phyloP scores from a whole-genome alignment of 2,888 invertebrate genomes.

The Leucoma salicis region DNA sequence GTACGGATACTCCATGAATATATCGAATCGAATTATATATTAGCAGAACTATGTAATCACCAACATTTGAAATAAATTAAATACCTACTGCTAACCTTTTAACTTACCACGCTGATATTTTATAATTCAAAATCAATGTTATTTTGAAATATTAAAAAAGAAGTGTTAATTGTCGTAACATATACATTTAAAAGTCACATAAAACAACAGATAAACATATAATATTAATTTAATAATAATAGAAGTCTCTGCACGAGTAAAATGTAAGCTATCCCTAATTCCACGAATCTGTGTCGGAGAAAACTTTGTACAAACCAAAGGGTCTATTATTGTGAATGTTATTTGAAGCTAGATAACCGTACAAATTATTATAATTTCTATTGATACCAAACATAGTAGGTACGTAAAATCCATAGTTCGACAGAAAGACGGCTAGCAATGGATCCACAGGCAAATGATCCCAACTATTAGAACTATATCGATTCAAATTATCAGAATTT shows the following conservation, averaged over 20 bases:
- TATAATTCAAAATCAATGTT: too few species aligned
- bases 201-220: too few species aligned
- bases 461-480: conserved; percentile 72
- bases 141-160: too few species aligned
- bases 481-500: conserved; percentile 32
- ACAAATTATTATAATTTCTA: conserved; percentile 74
- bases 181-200: too few species aligned
- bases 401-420: conserved; percentile 84
- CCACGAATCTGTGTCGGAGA: conserved; percentile 65
- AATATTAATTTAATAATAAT: conserved; percentile 10
- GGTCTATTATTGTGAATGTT: conserved; percentile 86
- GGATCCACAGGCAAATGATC: conserved; percentile 83
- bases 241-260: conserved; percentile 5
- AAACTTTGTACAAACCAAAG: conserved; percentile 83
- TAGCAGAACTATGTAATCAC: too few species aligned
- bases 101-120: too few species aligned
- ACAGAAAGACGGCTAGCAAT: conserved; percentile 81
- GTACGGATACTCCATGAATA: too few species aligned
- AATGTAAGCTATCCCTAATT: conserved; percentile 27
- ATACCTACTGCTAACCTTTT: too few species aligned
- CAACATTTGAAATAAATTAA: too few species aligned
- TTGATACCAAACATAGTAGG: conserved; percentile 57
- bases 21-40: too few species aligned
- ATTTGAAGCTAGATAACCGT: conserved; percentile 84
- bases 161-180: too few species aligned